A percentile compares a stretch with the other conserved stretches of the same genome.
These are phyloP conservation scores for Lathronympha strigana DNA, from an alignment of 2,888 invertebrate species.

Conservation along the genomic window DNA sequence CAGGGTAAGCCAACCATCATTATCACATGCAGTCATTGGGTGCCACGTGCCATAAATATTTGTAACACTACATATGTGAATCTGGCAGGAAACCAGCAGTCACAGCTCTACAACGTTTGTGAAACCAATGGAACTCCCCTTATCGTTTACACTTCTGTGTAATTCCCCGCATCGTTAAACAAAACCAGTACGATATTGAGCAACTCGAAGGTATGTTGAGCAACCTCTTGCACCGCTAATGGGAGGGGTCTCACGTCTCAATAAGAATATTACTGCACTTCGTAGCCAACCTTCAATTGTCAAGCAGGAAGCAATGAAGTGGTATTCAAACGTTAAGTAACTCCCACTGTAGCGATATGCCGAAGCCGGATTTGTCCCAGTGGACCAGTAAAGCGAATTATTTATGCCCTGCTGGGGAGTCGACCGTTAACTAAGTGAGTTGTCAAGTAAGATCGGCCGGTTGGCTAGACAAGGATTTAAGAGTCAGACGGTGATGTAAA, in stretches of 20 bases:
- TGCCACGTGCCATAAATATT: no score
- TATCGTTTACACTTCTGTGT: slow-evolving; percentile 10
- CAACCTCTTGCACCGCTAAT: slow-evolving; percentile 5
- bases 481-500: background rate
- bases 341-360: background rate
- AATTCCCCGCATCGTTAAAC: slow-evolving; percentile 10
- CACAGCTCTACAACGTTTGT: no score
- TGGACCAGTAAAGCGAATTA: background rate
- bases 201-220: slow-evolving; percentile 19
- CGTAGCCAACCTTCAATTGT: slow-evolving; percentile 16
- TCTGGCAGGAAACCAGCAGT: no score
- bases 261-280: slow-evolving; percentile 19
- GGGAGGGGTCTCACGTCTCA: slow-evolving; percentile 8
- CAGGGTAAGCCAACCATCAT: no score
- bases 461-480: background rate
- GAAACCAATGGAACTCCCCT: slow-evolving; percentile 8
- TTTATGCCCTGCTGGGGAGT: background rate
- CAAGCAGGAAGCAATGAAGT: slow-evolving; percentile 27
- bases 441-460: background rate
- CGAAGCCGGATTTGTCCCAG: background rate
- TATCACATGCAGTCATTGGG: no score
- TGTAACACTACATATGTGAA: no score
- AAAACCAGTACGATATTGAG: slow-evolving; percentile 4
- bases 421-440: background rate
- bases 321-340: slow-evolving; percentile 4